phyloP scores from a whole-genome alignment of 2,888 invertebrate species.

The Chironomus tentans region DNA sequence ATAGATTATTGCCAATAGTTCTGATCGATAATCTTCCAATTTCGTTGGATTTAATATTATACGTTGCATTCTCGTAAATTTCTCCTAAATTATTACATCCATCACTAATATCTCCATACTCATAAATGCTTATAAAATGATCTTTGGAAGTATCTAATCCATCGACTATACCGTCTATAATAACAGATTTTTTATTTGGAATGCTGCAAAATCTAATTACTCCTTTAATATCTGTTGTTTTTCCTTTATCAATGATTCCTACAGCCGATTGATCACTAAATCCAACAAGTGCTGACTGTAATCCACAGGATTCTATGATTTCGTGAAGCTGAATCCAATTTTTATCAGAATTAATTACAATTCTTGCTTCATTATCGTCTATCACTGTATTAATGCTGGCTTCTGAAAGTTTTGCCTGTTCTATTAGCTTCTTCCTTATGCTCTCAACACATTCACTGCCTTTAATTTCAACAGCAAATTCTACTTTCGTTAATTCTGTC shows the following conservation, averaged over 20 bases:
- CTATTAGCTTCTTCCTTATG: constrained; percentile 42
- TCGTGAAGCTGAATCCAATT: constrained; percentile 44
- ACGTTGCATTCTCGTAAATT: constrained; percentile 44
- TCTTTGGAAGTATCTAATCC: constrained; percentile 54
- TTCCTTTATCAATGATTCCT: constrained; percentile 53
- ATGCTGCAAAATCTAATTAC: constrained; percentile 61
- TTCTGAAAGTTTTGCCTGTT: constrained; percentile 35
- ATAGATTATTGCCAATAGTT: constrained; percentile 49
- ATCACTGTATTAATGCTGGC: constrained; percentile 27
- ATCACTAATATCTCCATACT: constrained; percentile 62
- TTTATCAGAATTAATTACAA: constrained; percentile 36
- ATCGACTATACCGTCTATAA: constrained; percentile 79
- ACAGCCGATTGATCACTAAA: constrained; percentile 58
- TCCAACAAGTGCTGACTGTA: constrained; percentile 67
- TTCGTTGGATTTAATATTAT: constrained; percentile 51
- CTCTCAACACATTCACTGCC: constrained; percentile 45
- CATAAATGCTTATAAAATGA: constrained; percentile 49
- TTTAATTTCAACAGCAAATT: constrained; percentile 57
- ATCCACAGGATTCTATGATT: constrained; percentile 52
- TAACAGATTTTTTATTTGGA: constrained; percentile 44
- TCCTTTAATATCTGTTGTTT: constrained; percentile 50
- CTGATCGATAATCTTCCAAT: constrained; percentile 58
- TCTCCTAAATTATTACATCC: constrained; percentile 51
- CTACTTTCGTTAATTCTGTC: constrained; percentile 37
- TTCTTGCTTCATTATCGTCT: constrained; percentile 37